Evolutionary conservation across 2,797 vertebrate genomes (phyloP).

Genomic region (Anguilla megastoma): DNA sequence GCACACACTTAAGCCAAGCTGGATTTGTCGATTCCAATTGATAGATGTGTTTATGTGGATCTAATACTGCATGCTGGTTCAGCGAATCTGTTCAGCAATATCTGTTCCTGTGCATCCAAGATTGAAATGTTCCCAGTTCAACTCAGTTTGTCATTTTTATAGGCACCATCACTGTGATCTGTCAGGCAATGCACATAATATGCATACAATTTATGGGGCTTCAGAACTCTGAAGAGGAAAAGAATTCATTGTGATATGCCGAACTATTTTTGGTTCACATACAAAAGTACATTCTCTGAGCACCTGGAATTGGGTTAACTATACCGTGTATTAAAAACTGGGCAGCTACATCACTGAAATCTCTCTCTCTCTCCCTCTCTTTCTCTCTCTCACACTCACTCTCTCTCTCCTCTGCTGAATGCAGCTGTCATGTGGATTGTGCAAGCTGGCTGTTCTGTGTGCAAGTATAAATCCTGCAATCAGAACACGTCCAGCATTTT

Average conservation of each 20-base stretch:
- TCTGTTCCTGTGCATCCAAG: background rate
- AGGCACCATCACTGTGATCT: background rate
- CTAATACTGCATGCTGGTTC: background rate
- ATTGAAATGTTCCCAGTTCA: background rate
- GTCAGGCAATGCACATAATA: background rate
- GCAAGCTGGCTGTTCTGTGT: background rate
- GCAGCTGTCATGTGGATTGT: background rate
- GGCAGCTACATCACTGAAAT: background rate
- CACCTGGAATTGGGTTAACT: background rate
- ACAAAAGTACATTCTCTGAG: background rate
- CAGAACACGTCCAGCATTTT: background rate
- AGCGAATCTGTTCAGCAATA: background rate
- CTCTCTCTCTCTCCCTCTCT: background rate
- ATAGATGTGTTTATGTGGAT: constrained; percentile 15
- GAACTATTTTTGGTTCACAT: background rate
- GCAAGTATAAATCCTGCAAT: background rate
- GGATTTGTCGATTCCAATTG: background rate
- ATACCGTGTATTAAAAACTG: background rate
- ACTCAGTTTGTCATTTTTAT: background rate
- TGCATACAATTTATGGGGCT: background rate
- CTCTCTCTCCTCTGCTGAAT: background rate
- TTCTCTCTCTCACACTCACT: background rate
- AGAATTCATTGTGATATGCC: background rate
- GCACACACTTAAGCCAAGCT: background rate
- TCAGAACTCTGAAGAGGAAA: background rate